These are phyloP conservation scores for Zonitis immaculata DNA, from an alignment of 2,888 invertebrate genomes.

Conservation along the genomic window DNA sequence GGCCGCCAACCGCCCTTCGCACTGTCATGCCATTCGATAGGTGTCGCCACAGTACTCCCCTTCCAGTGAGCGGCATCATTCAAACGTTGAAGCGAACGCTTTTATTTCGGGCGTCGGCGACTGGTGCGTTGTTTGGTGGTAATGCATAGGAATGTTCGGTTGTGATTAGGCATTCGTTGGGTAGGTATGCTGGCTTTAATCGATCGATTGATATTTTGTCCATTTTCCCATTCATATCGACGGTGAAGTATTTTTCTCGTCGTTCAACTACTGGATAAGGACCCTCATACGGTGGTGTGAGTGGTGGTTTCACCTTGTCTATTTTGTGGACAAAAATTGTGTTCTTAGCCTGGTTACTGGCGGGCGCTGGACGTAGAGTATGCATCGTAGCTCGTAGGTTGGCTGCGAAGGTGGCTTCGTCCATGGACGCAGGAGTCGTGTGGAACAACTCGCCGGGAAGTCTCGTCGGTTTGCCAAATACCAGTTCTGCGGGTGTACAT, in stretches of 20 bases:
- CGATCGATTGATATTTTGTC: neutral
- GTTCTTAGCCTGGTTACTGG: too few species aligned
- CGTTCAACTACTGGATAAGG: too few species aligned
- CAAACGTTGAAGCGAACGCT: neutral
- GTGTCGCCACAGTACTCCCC: neutral
- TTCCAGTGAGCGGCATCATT: neutral
- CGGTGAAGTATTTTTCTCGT: neutral
- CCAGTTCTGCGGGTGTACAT: slow-evolving; percentile 33
- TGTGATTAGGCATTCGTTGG: neutral
- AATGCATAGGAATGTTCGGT: neutral
- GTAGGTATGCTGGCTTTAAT: neutral
- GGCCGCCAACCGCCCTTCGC: too few species aligned
- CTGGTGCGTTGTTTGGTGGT: neutral
- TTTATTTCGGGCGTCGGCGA: too few species aligned
- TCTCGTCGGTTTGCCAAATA: slow-evolving; percentile 32
- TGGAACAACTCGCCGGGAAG: slow-evolving; percentile 25
- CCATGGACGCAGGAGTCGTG: neutral
- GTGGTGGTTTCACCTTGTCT: too few species aligned
- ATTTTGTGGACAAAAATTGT: too few species aligned
- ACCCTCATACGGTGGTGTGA: too few species aligned
- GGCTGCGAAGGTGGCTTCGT: neutral
- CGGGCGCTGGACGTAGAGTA: too few species aligned
- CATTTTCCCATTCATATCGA: neutral
- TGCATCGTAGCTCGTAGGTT: too few species aligned
- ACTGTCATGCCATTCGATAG: too few species aligned